Evolutionary conservation across 2,113 vertebrate genomes (phyloP), one percentile per base, ranked within the genome.

Genomic region (Copsychus sechellarum): DNA sequence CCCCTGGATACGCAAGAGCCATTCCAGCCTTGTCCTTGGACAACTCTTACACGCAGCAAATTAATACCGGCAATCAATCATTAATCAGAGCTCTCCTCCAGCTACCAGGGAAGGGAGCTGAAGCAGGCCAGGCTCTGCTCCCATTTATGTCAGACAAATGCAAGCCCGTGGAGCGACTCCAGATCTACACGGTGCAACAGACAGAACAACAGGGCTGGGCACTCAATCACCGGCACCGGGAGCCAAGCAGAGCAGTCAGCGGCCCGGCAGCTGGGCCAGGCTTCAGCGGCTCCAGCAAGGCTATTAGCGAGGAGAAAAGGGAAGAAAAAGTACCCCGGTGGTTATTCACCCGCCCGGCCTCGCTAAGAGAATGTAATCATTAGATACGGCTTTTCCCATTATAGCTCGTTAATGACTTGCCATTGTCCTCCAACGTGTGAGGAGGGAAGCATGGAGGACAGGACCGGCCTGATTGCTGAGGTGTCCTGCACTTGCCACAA

Each of bases 371-470:
- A 92, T 91, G 94, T 40, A 60, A 79, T 80, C 60, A 38, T 91
- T 92, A 95, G 94, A 94, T 91, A 96, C 4, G 85, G 78, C 62
- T 80, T 93, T 96, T 92, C 91, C 86, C 76, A 95, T 96, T 96
- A 92, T 53, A 54, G 81, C 38, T 54, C n/a, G 29, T 81, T 95
- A 95, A 94, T 92, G 95, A 93, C 61, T 93, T 92, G 91, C 95
- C 83, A 88, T 96, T 96, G 94, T 97, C 92, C 93, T 93, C 93
- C 2, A 91, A 19, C 43, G 4, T 7, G 56, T 1, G 67, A 62
- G 70, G 89, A 92, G 90, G 91, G 92, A 81, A 79, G 81, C 76
- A 82, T 36, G 69, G 85, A 90, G 82, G 84, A 76, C 80, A 62
- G 90, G n/a, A 62, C 9, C 13, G 12, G 86, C 31, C 78, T 87